Conservation (phyloP, 2,113 vertebrate genomes). For the Alethe castanea region DNA sequence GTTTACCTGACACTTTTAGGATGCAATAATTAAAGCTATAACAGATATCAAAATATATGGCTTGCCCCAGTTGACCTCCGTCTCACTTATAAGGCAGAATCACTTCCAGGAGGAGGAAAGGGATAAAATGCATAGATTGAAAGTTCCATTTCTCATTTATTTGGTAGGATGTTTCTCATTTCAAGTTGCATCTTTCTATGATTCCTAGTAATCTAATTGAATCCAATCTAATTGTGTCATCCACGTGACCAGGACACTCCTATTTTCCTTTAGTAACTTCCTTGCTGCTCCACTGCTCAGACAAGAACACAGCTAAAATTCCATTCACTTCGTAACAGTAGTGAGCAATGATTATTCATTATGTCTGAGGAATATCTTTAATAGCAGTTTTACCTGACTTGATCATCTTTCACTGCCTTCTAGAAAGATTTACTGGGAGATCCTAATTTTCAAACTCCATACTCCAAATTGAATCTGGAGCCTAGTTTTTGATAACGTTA, state of each 20-base stretch:
- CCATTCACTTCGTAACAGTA: not conserved
- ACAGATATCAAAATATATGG: not conserved
- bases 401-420: not conserved
- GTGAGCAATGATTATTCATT: not conserved
- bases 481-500: not conserved
- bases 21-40: not conserved
- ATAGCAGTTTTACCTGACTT: not conserved
- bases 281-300: not conserved
- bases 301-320: not conserved
- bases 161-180: not conserved
- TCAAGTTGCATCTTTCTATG: not conserved
- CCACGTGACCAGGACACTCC: not conserved
- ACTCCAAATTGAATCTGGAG: not conserved
- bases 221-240: not conserved
- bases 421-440: not conserved
- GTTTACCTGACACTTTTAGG: not conserved
- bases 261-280: not conserved
- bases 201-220: not conserved
- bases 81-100: not conserved
- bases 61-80: not conserved
- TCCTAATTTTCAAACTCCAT: not conserved
- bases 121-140: not conserved
- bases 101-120: not conserved
- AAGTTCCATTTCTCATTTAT: not conserved
- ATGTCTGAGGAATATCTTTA: not conserved